Base-by-base conservation (phyloP, 2,888 invertebrate species). In the Brachyopa scutellaris region DNA sequence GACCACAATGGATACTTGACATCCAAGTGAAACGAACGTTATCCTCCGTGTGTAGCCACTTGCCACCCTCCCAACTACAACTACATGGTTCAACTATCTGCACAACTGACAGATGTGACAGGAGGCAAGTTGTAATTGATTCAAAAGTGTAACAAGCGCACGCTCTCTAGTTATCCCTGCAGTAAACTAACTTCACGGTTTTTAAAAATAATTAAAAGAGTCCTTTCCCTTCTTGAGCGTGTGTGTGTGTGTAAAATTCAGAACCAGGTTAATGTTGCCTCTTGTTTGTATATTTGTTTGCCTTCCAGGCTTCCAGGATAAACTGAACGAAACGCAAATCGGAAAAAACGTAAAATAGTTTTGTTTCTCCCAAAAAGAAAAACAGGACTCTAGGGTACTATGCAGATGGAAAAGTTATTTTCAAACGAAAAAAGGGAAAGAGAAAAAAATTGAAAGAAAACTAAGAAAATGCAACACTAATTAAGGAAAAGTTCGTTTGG, bases 131-230 rank as follows among this genome's bases (percentile, higher is more conserved):
- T 42, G 36, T 66, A 72, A 72, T 78, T 72, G 64, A 72, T 72
- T 78, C 51, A 72, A 72, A 31, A 72, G 51, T 78, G 59, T 47
- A 53, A 51, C 66, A 59, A 53, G 51, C 36, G 29, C 45, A 72
- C 42, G 59, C 23, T 49, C 42, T 42, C 29, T 36, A 26, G 45
- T 19, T 49, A 36, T 42, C 55, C 70, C 53, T 51, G 57, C 62
- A 40, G 72, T 36, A 11, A 59, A 38, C 51, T 66, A 66, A 47
- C 78, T 78, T 72, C 53, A 66, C 15, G 57, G 72, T 66, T 72
- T 72, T 78, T 72, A 66, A 78, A n/a, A n/a, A 78, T 72, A 72
- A 78, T 78, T 78, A 78, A 78, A 78, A 72, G 31, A 45, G 40
- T 66, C 38, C 26, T 19, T 17, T 31, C 26, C 23, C 13, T 29